phyloP scores from a whole-genome alignment of 2,113 vertebrate species.

The Neoarius graeffei region DNA sequence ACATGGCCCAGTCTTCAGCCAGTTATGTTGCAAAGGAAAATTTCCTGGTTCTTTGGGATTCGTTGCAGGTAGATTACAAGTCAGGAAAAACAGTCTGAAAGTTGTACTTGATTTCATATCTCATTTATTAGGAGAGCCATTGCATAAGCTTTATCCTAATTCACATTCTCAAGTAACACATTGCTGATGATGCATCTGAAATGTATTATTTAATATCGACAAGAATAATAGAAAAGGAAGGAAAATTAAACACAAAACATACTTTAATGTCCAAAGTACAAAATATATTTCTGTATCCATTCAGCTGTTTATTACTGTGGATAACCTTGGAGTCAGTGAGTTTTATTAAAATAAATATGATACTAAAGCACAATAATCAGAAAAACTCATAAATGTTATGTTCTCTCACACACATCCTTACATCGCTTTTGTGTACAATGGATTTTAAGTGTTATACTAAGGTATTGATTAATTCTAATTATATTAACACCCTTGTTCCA shows the following conservation, averaged over 20 bases:
- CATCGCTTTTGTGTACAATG: too few relatives aligned
- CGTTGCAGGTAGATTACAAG: constrained; percentile 76
- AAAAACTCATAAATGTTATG: too few relatives aligned
- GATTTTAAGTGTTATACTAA: too few relatives aligned
- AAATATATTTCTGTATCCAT: background rate
- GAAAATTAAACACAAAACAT: too few relatives aligned
- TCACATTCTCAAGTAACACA: too few relatives aligned
- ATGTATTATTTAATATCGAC: too few relatives aligned
- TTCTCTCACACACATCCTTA: too few relatives aligned
- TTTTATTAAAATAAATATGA: background rate
- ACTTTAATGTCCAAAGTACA: background rate
- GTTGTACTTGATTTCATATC: background rate
- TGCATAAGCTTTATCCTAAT: background rate
- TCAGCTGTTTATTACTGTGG: background rate
- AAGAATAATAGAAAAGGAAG: too few relatives aligned
- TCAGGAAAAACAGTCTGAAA: background rate
- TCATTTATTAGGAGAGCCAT: background rate
- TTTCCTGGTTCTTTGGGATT: constrained; percentile 82
- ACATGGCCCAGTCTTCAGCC: constrained; percentile 79
- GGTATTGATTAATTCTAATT: too few relatives aligned
- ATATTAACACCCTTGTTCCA: too few relatives aligned
- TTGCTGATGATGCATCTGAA: too few relatives aligned
- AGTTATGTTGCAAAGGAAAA: constrained; percentile 80
- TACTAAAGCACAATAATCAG: too few relatives aligned
- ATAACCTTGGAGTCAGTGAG: background rate